Percentiles rank a stretch among this genome's conserved stretches.
Conservation (phyloP, 2,888 invertebrate genomes). For the Ypsolopha scabrella region DNA sequence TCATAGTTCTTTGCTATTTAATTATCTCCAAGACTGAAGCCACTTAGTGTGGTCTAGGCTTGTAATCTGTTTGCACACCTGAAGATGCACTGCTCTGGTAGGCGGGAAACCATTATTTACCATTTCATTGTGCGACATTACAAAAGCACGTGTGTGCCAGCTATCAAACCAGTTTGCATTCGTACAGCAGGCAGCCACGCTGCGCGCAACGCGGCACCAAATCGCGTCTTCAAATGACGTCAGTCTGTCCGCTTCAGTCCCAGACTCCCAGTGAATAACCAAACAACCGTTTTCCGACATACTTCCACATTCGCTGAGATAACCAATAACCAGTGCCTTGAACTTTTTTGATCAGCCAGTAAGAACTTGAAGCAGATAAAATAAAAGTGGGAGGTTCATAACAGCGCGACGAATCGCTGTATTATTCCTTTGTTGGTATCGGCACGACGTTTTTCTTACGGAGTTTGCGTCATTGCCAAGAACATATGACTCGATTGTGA, state of each 20-base stretch:
- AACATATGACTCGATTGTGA: background rate
- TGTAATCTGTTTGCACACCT: background rate
- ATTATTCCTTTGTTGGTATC: background rate
- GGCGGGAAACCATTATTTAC: conserved; percentile 22
- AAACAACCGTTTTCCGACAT: conserved; percentile 22
- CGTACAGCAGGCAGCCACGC: conserved; percentile 14
- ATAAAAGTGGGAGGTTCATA: background rate
- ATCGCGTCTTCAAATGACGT: conserved; percentile 40
- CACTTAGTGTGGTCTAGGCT: background rate
- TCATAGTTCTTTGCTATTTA: background rate
- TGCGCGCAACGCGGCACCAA: conserved; percentile 14
- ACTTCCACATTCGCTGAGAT: background rate
- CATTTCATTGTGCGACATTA: conserved; percentile 32
- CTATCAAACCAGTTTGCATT: conserved; percentile 33
- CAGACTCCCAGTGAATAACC: conserved; percentile 12
- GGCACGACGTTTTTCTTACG: conserved; percentile 13
- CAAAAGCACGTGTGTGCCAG: conserved; percentile 44
- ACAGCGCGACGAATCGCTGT: background rate
- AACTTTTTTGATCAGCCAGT: too few species aligned
- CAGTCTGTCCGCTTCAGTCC: conserved; percentile 24
- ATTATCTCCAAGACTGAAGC: background rate
- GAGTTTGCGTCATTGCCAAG: conserved; percentile 51
- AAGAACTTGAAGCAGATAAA: too few species aligned
- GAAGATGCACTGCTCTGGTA: too few species aligned
- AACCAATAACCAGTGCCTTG: background rate